phyloP scores from a whole-genome alignment of 1,140 invertebrate genomes.

The Adoxophyes honmai region DNA sequence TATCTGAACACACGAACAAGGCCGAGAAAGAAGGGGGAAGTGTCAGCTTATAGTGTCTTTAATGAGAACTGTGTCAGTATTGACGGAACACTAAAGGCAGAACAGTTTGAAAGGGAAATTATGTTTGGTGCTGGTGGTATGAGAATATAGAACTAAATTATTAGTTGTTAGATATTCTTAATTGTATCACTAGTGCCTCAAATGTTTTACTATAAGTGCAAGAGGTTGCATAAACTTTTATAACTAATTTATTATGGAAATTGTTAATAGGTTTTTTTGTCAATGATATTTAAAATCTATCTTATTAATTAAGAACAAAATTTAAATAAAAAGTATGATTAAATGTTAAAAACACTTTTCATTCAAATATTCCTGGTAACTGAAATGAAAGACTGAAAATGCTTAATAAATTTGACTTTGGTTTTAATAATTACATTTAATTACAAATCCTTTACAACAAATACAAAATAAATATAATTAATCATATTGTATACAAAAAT shows the following conservation, averaged over 20 bases:
- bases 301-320: too few relatives aligned
- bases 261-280: too few relatives aligned
- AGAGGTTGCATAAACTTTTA: neutral
- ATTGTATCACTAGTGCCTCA: too few relatives aligned
- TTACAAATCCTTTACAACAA: constrained; percentile 34
- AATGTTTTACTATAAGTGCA: too few relatives aligned
- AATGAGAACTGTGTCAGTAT: constrained; percentile 96
- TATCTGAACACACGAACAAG: constrained; percentile 89
- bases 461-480: constrained; percentile 6
- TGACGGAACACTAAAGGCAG: constrained; percentile 95
- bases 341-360: neutral
- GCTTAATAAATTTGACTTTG: constrained; percentile 20
- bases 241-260: constrained; percentile 21
- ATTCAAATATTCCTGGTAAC: too few relatives aligned
- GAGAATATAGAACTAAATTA: constrained; percentile 8
- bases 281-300: too few relatives aligned
- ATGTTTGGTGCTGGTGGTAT: constrained; percentile 79
- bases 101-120: constrained; percentile 95
- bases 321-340: neutral
- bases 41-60: constrained; percentile 98
- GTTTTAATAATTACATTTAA: constrained; percentile 38
- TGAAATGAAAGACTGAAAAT: neutral
- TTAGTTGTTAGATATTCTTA: too few relatives aligned
- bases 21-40: constrained; percentile 83
- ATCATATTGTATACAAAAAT: neutral